phyloP scores from a whole-genome alignment of 2,113 vertebrate genomes.

The Hippolais icterina region DNA sequence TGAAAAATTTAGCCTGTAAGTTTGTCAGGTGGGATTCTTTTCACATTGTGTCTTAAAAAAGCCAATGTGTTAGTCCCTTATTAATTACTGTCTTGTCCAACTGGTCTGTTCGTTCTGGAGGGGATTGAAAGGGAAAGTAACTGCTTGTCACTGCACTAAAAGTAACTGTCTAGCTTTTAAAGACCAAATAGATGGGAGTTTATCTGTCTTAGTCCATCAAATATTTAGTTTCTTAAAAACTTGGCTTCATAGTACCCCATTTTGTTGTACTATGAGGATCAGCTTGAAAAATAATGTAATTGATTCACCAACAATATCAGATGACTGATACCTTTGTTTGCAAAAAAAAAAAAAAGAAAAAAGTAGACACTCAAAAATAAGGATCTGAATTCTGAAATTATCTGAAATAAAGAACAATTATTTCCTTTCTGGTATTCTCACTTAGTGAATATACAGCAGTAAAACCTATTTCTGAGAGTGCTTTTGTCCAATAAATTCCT shows the following conservation, averaged over 20 bases:
- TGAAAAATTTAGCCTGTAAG: background rate
- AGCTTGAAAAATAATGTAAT: background rate
- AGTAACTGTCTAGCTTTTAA: background rate
- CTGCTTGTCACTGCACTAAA: background rate
- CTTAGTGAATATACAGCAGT: background rate
- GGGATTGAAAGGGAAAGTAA: background rate
- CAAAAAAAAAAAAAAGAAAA: background rate
- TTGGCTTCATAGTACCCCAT: background rate
- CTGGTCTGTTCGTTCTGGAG: background rate
- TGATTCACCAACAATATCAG: background rate
- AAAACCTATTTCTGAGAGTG: background rate
- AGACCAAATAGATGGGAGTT: background rate
- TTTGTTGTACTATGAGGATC: background rate
- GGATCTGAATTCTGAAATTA: background rate
- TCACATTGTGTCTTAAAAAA: slow-evolving; percentile 24
- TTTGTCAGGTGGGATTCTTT: background rate
- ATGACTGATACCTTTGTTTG: background rate
- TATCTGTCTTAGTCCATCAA: background rate
- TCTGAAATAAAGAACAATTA: background rate
- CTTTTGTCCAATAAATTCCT: background rate
- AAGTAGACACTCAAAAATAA: background rate
- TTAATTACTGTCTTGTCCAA: background rate
- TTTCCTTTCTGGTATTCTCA: background rate
- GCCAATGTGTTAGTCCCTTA: background rate
- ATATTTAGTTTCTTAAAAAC: background rate